Evolutionary conservation across 2,888 invertebrate species (phyloP), one percentile per base, ranked within the genome.

Genomic region (Napeogenes sylphis): DNA sequence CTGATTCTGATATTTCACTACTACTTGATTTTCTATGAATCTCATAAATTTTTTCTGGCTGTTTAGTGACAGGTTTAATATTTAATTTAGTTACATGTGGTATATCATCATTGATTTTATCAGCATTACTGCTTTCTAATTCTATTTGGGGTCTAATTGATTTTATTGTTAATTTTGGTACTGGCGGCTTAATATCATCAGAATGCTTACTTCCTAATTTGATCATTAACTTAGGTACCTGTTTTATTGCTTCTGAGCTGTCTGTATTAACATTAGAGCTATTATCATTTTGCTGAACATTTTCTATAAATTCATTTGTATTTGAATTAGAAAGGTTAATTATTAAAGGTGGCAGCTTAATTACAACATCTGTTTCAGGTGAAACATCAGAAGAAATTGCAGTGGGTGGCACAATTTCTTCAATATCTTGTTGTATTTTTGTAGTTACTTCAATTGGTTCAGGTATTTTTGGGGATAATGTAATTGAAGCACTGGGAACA

Each of bases 1-100:
- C 91, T 6, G 87, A 91, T 80, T 90, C 91, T 56, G 91, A 90
- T 75, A 89, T 87, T 80, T 90, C 91, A 84, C 90, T 91, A 71
- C 87, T 91, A 70, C 89, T 88, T 33, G 89, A 90, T 73, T 90
- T 91, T 71, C 90, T 83, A 70, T 90, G 88, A 59, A 82, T 73
- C 67, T 88, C 89, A 80, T 88, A 85, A 45, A 89, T 82, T 73
- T 86, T 87, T 68, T 90, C 89, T 65, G 87, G 87, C 66, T 85
- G 86, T 74, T 82, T 88, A 45, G 73, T 79, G 71, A 92, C 87
- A 73, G 86, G 92, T 78, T 91, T 92, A 14, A 90, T 91, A 68
- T 88, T 90, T 67, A 91, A 73, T 79, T 91, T 91, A 45, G 85
- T 85, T 45, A 91, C 74, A 77, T 77, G 78, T 71, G 87, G 79